Percentiles rank a stretch among this genome's conserved stretches.
phyloP scores from a whole-genome alignment of 2,113 vertebrate genomes.

The Neoarius graeffei region DNA sequence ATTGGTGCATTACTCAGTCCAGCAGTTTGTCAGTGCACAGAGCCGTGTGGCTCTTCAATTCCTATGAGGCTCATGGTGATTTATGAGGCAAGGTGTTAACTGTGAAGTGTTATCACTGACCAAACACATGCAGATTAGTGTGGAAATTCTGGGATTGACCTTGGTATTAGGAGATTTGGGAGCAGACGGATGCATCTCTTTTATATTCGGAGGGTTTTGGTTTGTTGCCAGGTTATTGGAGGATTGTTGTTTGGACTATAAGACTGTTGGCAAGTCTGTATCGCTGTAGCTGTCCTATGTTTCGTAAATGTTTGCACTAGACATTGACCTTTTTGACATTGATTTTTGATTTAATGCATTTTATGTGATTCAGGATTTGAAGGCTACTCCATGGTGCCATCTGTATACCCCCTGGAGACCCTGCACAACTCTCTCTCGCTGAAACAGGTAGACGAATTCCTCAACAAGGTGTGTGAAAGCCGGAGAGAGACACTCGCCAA shows the following conservation, averaged over 20 bases:
- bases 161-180: background rate
- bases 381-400: conserved; percentile 98
- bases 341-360: background rate
- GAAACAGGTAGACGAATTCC: conserved; percentile 92
- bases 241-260: background rate
- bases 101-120: background rate
- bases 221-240: background rate
- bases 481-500: conserved; percentile 79
- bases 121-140: background rate
- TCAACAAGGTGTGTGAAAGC: conserved; percentile 83
- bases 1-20: conserved; percentile 32
- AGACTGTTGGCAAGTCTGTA: background rate
- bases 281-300: background rate
- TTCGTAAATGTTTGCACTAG: conserved; percentile 2
- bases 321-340: background rate
- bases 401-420: conserved; percentile 95
- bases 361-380: conserved; percentile 85
- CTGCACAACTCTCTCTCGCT: conserved; percentile 96
- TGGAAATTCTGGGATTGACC: background rate
- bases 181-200: background rate
- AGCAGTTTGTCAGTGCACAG: conserved; percentile 12
- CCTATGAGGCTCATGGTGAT: background rate
- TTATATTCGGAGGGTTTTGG: background rate
- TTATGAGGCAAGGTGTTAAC: background rate
- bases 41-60: background rate